Evolutionary conservation across 2,888 invertebrate genomes (phyloP), one percentile per base, ranked within the genome.

Genomic region (Limnephilus lunatus): DNA sequence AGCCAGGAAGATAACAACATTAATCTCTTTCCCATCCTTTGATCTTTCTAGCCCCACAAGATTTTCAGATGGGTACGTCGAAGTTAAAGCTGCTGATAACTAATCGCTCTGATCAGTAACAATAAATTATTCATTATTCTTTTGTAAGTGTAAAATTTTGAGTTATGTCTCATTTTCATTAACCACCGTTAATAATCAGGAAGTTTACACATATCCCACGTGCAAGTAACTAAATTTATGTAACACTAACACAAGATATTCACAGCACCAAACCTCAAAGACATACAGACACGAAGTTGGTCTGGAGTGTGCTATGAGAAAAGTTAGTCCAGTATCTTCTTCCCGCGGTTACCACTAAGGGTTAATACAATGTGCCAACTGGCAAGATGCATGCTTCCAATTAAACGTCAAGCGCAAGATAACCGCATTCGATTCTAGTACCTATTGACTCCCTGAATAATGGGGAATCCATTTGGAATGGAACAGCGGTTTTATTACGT

Each of bases 291-390:
- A 81, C 90, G 30, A 90, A 90, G 53, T 90, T 90, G 39, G 30
- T 30, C 90, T 85, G 85, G 85, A 68, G n/a, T 85, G 53, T 90
- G 68, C 90, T 90, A 85, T 90, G 90, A 85, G 53, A 90, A 90
- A 90, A 90, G 85, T 90, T 90, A 82, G 85, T 48, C 90, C 90
- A 89, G 80, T 81, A 89, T 89, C 88, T 89, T 87, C 88, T 19
- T 19, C 31, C 25, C 35, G 32, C 48, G 88, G 32, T 68, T 81
- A 48, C 82, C 90, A 30, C 81, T 48, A 90, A 90, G 90, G 90
- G 83, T 90, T 90, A 90, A 90, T 90, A 90, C 90, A 90, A 90
- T 85, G 90, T 90, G 90, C 90, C 85, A 90, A 90, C 90, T 85
- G 90, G 85, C 68, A 90, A 90, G 90, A 90, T 85, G 90, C 68